Percentiles rank a stretch among this genome's conserved stretches.
Conservation (phyloP, 1,140 invertebrate genomes). For the Charaxes varanes region DNA sequence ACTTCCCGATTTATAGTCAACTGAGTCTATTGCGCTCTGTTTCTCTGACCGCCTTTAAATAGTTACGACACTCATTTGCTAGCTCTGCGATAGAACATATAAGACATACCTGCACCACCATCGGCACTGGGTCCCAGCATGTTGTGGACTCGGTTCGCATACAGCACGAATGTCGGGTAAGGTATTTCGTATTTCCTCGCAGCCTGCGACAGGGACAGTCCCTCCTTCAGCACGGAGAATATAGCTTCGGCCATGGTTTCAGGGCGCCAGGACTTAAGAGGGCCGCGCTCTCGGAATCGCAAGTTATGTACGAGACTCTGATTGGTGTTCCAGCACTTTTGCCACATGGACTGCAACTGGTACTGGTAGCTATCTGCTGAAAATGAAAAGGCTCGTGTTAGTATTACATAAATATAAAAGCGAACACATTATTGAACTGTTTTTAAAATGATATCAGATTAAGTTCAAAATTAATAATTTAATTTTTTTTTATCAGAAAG, state of each 20-base stretch:
- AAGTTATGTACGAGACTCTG: slow-evolving; percentile 91
- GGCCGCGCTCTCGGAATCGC: slow-evolving; percentile 92
- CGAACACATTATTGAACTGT: too few species aligned
- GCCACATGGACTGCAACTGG: slow-evolving; percentile 94
- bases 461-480: too few species aligned
- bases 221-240: slow-evolving; percentile 92
- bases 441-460: too few species aligned
- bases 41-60: too few species aligned
- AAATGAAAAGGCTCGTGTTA: slow-evolving; percentile 38
- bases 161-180: slow-evolving; percentile 95
- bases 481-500: too few species aligned
- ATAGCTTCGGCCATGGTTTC: slow-evolving; percentile 96
- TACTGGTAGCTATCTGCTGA: slow-evolving; percentile 94
- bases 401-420: too few species aligned
- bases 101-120: slow-evolving; percentile 84
- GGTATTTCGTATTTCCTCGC: slow-evolving; percentile 95
- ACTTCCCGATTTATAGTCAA: too few species aligned
- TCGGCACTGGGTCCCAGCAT: slow-evolving; percentile 93
- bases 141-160: slow-evolving; percentile 94
- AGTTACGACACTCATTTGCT: slow-evolving; percentile 25
- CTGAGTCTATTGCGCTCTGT: too few species aligned
- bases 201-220: slow-evolving; percentile 90
- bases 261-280: slow-evolving; percentile 92
- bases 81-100: slow-evolving; percentile 3
- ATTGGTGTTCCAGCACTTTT: slow-evolving; percentile 94